phyloP scores from a whole-genome alignment of 2,797 vertebrate genomes.

The Hafferia zeledoni region DNA sequence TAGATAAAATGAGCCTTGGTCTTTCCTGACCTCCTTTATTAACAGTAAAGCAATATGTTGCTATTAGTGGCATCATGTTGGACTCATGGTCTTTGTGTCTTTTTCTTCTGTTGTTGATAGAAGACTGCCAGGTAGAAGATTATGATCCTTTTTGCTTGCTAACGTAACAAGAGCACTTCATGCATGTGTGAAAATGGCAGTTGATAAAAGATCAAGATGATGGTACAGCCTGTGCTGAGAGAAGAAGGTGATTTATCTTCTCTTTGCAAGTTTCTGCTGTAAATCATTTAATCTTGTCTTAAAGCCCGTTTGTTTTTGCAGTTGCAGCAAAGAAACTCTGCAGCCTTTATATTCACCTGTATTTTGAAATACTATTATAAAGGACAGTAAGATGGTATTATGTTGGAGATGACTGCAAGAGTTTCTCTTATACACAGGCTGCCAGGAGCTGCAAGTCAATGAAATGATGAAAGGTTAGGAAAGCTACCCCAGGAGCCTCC shows the following conservation, averaged over 20 bases:
- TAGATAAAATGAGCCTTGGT: not conserved
- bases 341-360: not conserved
- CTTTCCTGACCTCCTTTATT: not conserved
- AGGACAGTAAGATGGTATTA: not conserved
- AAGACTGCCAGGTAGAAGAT: not conserved
- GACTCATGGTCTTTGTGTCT: not conserved
- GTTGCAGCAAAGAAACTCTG: not conserved
- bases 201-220: not conserved
- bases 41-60: not conserved
- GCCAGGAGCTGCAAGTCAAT: not conserved
- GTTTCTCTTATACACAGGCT: not conserved
- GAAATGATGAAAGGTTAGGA: not conserved
- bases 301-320: not conserved
- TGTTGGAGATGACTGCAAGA: not conserved
- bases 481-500: not conserved
- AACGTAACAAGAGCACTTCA: not conserved
- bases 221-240: not conserved
- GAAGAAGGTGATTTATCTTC: not conserved
- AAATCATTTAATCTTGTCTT: constrained; percentile 26
- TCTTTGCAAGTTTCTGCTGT: not conserved
- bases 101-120: not conserved
- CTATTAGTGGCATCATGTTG: not conserved
- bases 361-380: constrained; percentile 15
- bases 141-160: not conserved
- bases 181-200: not conserved